Evolutionary conservation across 2,113 vertebrate species (phyloP), one percentile per base, ranked within the genome.

Genomic region (Phoxinus phoxinus): DNA sequence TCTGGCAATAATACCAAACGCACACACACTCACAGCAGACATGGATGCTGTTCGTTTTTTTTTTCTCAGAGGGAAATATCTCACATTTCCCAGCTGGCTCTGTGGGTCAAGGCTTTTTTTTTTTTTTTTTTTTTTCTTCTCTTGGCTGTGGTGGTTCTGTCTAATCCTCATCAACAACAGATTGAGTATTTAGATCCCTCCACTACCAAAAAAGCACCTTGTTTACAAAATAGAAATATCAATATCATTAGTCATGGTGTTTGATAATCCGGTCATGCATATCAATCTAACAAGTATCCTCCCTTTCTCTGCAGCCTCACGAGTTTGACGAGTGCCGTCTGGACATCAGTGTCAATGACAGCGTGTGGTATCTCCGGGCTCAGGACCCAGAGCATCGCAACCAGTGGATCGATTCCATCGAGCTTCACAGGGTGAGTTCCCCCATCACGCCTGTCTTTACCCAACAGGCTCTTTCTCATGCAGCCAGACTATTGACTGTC

Each of bases 271-370:
- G 8, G 19, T 56, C 51, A 21, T 21, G 51, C 19, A 56, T 19
- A n/a, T 53, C 10, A 27, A 13, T 73, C 46, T 58, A 25, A 72
- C n/a, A 23, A 6, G 41, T 15, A 13, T n/a, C 59, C 25, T 63
- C 15, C 61, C 17, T 46, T 4, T 56, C 69, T 51, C 41, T 72
- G 1, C 35, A 82, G 98, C 98, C 98, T 86, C 98, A 99, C 88
- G 98, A 99, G 92, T 99, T 99, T 92, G 98, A 99, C 5, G 98
- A 99, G 93, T 99, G 98, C 93, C 96, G 98, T 86, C 96, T 99
- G 94, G 98, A 99, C 92, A 97, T 99, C 93, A 99, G 97, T 0
- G 97, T 99, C 77, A 99, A 99, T 30, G 98, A 99, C 86, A 99
- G 97, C 4, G 96, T 99, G 86, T 99, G 98, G 98, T 99, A 99